Conservation (phyloP, 2,113 vertebrate species). For the Empidonax alnorum region DNA sequence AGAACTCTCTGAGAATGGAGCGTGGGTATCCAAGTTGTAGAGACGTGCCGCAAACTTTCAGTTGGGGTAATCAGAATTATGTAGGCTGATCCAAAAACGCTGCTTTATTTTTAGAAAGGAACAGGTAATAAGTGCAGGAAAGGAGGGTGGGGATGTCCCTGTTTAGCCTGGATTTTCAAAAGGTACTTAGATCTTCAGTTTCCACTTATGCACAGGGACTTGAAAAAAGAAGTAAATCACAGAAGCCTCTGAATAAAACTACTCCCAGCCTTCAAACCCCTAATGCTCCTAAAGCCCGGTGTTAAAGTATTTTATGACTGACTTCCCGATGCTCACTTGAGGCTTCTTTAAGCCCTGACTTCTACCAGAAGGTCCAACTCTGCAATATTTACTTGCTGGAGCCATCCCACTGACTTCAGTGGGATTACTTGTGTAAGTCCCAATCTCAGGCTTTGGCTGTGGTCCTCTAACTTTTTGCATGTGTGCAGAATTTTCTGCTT, state of each 20-base stretch:
- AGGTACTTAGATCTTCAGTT: background rate
- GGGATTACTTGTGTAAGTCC: slow-evolving; percentile 58
- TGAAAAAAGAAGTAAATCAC: background rate
- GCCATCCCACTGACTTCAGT: slow-evolving; percentile 60
- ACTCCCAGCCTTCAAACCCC: background rate
- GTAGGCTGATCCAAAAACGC: background rate
- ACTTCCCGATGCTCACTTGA: slow-evolving; percentile 45
- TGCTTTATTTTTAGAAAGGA: background rate
- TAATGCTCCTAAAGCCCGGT: slow-evolving; percentile 52
- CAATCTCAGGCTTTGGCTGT: slow-evolving; percentile 36
- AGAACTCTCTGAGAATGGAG: background rate
- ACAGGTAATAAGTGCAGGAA: background rate
- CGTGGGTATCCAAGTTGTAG: background rate
- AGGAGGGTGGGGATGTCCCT: background rate
- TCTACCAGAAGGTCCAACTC: slow-evolving; percentile 11
- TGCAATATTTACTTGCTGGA: slow-evolving; percentile 33
- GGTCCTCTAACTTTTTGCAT: slow-evolving; percentile 55
- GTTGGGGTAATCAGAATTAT: background rate
- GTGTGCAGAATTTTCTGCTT: slow-evolving; percentile 68
- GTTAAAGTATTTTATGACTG: slow-evolving; percentile 48
- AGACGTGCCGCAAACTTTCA: background rate
- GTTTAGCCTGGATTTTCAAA: background rate
- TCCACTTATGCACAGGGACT: background rate
- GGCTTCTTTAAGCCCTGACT: slow-evolving; percentile 4
- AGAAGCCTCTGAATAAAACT: background rate